Evolutionary conservation across 2,797 vertebrate species (phyloP).

Genomic region (Anolis apletophallus): DNA sequence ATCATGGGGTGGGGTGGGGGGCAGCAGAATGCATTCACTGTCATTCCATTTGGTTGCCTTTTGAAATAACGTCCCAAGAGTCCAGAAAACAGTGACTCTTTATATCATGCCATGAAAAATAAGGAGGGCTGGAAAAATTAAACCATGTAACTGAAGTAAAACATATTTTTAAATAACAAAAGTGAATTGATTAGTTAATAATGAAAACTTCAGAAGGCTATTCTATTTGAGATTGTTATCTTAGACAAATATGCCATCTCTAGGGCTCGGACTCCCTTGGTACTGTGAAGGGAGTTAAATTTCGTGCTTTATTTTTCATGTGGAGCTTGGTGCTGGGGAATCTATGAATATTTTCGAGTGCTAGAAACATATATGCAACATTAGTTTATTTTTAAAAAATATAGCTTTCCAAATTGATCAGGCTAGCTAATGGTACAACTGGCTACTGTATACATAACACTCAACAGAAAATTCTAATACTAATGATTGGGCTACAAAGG

Average conservation of each 20-base stretch:
- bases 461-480: background rate
- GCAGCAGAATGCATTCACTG: no score
- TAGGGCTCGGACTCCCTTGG: background rate
- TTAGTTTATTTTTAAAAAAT: background rate
- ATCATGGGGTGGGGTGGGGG: no score
- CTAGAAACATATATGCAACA: background rate
- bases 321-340: background rate
- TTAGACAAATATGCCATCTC: background rate
- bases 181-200: background rate
- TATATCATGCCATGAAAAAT: no score
- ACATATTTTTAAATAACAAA: background rate
- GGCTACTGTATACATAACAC: background rate
- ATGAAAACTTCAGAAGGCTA: background rate
- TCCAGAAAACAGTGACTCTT: background rate
- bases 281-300: background rate
- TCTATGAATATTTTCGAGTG: background rate
- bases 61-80: no score
- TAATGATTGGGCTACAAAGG: background rate
- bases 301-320: background rate
- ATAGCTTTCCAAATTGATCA: background rate
- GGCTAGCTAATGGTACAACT: background rate
- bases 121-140: background rate
- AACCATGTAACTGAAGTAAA: no score
- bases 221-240: background rate
- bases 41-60: no score